Conservation (phyloP, 2,113 vertebrate species). For the Oceanites oceanicus region DNA sequence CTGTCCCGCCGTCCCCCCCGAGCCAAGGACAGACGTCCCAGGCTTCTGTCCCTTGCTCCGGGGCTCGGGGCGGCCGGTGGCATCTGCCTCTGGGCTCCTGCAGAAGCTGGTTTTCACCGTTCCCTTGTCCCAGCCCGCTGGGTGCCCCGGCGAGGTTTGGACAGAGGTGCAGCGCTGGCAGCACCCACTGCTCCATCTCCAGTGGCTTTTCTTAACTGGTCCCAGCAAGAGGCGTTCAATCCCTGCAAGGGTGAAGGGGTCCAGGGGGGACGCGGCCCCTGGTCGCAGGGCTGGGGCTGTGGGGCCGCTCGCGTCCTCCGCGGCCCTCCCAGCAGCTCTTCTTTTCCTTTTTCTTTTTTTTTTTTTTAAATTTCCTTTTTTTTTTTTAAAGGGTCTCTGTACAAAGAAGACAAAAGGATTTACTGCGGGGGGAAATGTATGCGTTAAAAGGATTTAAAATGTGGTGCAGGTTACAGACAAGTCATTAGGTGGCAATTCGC, state of each 20-base stretch:
- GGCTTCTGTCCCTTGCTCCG: neutral
- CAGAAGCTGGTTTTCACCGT: rapidly evolving
- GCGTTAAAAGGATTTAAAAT: neutral
- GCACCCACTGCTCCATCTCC: rapidly evolving
- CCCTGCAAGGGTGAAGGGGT: neutral
- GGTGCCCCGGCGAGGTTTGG: rapidly evolving
- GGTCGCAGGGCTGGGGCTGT: neutral
- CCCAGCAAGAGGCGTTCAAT: neutral
- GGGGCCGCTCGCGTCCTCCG: neutral
- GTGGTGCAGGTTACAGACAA: neutral
- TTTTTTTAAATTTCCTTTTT: no score
- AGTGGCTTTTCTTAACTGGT: neutral
- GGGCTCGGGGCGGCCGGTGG: neutral
- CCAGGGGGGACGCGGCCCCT: rapidly evolving
- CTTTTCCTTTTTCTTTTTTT: rapidly evolving
- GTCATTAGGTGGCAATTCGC: neutral
- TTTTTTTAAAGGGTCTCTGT: neutral
- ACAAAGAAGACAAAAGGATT: slow-evolving; percentile 36
- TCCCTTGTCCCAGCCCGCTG: rapidly evolving
- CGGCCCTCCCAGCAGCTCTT: neutral
- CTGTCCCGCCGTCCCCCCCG: neutral
- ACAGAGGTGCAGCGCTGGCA: neutral
- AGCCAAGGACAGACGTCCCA: neutral
- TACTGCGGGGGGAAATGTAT: neutral
- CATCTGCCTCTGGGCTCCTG: neutral